Evolutionary conservation across 2,113 vertebrate species (phyloP).

Genomic region (Cyrtonyx montezumae): DNA sequence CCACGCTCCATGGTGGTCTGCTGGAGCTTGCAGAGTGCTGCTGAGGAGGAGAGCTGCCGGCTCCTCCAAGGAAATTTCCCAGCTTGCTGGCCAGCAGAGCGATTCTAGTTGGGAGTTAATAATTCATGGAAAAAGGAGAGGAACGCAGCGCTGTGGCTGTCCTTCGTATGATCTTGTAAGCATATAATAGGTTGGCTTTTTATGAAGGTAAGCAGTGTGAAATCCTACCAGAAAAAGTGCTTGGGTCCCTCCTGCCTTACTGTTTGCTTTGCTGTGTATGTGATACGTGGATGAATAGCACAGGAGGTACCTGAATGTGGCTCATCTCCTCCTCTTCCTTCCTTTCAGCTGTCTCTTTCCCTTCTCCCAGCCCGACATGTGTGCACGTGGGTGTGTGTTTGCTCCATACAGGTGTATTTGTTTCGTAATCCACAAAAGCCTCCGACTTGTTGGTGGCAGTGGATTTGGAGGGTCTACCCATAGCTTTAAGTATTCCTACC

Average conservation of each 20-base stretch:
- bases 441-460: not conserved
- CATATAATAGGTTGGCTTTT: not conserved
- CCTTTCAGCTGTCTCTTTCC: not conserved
- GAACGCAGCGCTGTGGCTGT: not conserved
- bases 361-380: constrained; percentile 28
- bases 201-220: constrained; percentile 34
- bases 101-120: constrained; percentile 37
- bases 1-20: rapidly evolving
- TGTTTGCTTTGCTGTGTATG: not conserved
- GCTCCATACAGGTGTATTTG: constrained; percentile 11
- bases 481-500: not conserved
- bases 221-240: not conserved
- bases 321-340: not conserved
- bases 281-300: not conserved
- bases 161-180: not conserved
- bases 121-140: constrained; percentile 51
- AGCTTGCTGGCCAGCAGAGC: not conserved
- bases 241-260: not conserved
- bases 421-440: constrained; percentile 48
- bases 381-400: constrained; percentile 28
- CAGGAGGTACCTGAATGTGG: not conserved
- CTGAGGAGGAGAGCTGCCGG: not conserved
- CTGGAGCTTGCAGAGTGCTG: not conserved
- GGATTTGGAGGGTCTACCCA: not conserved
- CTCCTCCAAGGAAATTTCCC: not conserved